A percentile compares a stretch with the other conserved stretches of the same genome.
Evolutionary conservation across 2,113 vertebrate genomes (phyloP).

Genomic region (Hippocampus mohnikei): DNA sequence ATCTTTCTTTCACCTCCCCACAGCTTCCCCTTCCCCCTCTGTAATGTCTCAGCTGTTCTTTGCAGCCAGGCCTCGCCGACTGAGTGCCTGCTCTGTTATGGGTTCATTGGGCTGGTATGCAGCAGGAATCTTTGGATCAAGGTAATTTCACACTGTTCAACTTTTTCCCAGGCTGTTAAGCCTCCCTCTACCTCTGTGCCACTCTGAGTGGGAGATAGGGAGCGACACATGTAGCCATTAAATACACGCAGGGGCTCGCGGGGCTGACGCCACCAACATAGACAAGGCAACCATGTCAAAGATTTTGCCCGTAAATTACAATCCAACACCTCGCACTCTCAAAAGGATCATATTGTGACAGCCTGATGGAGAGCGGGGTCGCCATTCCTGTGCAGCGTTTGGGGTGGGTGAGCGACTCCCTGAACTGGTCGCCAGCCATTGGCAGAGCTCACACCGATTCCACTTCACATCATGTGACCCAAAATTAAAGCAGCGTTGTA

Average conservation of each 20-base stretch:
- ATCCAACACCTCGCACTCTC: constrained; percentile 65
- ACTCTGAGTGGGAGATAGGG: constrained; percentile 67
- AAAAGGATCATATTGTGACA: constrained; percentile 68
- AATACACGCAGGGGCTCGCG: constrained; percentile 56
- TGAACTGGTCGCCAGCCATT: too few relatives aligned
- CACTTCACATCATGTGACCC: too few relatives aligned
- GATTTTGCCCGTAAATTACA: constrained; percentile 70
- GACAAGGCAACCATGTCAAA: constrained; percentile 58
- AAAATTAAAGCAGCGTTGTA: too few relatives aligned
- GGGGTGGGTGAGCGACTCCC: too few relatives aligned
- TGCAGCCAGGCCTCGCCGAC: constrained; percentile 57
- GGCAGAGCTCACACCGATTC: too few relatives aligned
- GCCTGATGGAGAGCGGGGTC: constrained; percentile 11
- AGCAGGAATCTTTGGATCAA: constrained; percentile 78
- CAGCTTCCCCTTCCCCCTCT: constrained; percentile 37
- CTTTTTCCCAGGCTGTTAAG: constrained; percentile 75
- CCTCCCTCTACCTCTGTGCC: constrained; percentile 74
- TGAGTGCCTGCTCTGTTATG: constrained; percentile 71
- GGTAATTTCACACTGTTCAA: constrained; percentile 78
- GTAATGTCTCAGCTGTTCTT: constrained; percentile 70
- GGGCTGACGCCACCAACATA: constrained; percentile 55
- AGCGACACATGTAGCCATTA: constrained; percentile 73
- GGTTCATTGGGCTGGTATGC: constrained; percentile 74
- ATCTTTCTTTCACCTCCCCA: constrained; percentile 47
- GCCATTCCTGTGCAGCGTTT: not conserved